These are phyloP conservation scores for Peromyscus melanophrys DNA, from an alignment of 2,797 vertebrate genomes.

Conservation along the genomic window DNA sequence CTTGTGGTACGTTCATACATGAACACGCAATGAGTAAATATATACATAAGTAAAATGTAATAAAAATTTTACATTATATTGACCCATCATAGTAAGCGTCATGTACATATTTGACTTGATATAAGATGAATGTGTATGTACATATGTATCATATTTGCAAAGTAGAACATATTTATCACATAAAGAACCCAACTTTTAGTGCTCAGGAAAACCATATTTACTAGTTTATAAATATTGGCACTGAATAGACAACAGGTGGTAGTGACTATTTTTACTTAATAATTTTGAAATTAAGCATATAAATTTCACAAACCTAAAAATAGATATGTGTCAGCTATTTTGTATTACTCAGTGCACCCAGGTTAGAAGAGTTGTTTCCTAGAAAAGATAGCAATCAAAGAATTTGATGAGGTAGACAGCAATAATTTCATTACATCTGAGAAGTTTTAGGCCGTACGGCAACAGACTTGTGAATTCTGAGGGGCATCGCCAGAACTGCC, in stretches of 20 bases:
- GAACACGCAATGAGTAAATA: not conserved
- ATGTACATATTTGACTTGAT: not conserved
- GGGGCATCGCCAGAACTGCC: not conserved
- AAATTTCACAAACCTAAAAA: constrained; percentile 62
- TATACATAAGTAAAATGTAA: not conserved
- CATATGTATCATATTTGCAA: not conserved
- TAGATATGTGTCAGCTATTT: constrained; percentile 60
- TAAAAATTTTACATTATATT: not conserved
- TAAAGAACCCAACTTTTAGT: constrained; percentile 5
- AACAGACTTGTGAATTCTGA: not conserved
- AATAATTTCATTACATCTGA: constrained; percentile 47
- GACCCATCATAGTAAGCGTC: not conserved
- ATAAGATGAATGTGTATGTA: too few species aligned
- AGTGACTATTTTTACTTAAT: constrained; percentile 64
- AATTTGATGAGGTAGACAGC: constrained; percentile 40
- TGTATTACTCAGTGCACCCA: not conserved
- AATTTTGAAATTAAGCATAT: constrained; percentile 68
- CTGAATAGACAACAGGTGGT: constrained; percentile 61
- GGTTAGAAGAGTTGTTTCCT: constrained; percentile 23
- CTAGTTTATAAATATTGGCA: constrained; percentile 73
- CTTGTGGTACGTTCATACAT: not conserved
- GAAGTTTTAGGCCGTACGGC: constrained; percentile 12
- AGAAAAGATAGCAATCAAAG: constrained; percentile 45
- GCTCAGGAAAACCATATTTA: constrained; percentile 55
- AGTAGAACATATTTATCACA: constrained; percentile 30